These are phyloP conservation scores for Rhinella marina DNA, from an alignment of 2,797 vertebrate genomes.

Conservation along the genomic window DNA sequence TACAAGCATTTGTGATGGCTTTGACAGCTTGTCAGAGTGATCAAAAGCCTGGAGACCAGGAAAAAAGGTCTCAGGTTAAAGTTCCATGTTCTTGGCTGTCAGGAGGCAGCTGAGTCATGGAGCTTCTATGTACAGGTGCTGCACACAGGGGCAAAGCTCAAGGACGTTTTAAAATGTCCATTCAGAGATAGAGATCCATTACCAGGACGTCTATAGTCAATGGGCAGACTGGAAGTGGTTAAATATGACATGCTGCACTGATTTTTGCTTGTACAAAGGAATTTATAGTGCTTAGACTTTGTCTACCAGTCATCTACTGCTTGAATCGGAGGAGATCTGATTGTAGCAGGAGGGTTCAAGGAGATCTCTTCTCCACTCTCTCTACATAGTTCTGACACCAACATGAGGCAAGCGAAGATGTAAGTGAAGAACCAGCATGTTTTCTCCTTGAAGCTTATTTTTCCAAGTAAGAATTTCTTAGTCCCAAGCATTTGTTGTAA, in stretches of 20 bases:
- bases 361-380: neutral
- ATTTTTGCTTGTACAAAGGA: neutral
- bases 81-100: no score
- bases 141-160: no score
- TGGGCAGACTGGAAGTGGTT: no score
- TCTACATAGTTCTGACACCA: neutral
- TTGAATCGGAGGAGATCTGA: neutral
- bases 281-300: neutral
- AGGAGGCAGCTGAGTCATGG: no score
- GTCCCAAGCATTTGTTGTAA: neutral
- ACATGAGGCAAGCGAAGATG: neutral
- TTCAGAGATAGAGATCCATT: no score
- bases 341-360: neutral
- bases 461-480: constrained; percentile 22
- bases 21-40: no score
- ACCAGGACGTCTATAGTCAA: no score
- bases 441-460: neutral
- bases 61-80: no score
- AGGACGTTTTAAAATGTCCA: no score
- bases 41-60: no score
- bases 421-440: neutral
- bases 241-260: neutral
- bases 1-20: no score
- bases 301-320: neutral
- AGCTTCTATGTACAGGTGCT: no score